Evolutionary conservation across 1,140 invertebrate genomes (phyloP).

Genomic region (Mamestra configurata): DNA sequence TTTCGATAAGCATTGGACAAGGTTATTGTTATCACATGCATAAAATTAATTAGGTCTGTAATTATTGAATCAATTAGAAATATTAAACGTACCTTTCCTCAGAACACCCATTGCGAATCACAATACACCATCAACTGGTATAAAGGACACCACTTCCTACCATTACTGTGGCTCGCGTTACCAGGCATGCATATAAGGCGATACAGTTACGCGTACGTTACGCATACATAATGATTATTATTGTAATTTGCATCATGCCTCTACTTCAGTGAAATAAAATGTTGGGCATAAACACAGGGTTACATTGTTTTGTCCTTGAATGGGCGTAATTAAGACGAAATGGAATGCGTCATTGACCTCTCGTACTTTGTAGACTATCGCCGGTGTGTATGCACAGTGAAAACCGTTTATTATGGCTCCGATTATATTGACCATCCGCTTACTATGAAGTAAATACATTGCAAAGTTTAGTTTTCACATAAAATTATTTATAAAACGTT

Average conservation of each 20-base stretch:
- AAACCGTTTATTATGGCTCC: no score
- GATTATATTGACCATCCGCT: no score
- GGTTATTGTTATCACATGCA: constrained; percentile 6
- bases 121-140: constrained; percentile 54
- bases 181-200: constrained; percentile 69
- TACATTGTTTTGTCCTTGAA: constrained; percentile 44
- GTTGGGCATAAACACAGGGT: constrained; percentile 1
- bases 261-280: constrained; percentile 45
- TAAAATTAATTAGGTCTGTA: constrained; percentile 14
- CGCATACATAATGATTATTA: constrained; percentile 79
- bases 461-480: no score
- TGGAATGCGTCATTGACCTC: constrained; percentile 26
- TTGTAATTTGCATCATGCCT: constrained; percentile 72
- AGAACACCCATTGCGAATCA: constrained; percentile 61
- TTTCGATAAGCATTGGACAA: constrained; percentile 26
- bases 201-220: constrained; percentile 77
- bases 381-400: no score
- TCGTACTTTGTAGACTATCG: not conserved
- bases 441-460: no score
- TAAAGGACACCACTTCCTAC: constrained; percentile 65
- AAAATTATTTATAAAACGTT: no score
- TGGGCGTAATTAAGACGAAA: constrained; percentile 20
- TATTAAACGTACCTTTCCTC: constrained; percentile 56
- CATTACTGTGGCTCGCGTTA: constrained; percentile 53
- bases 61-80: not conserved